These are phyloP conservation scores for Gymnarchus niloticus DNA, from an alignment of 2,113 vertebrate genomes.

Conservation along the genomic window DNA sequence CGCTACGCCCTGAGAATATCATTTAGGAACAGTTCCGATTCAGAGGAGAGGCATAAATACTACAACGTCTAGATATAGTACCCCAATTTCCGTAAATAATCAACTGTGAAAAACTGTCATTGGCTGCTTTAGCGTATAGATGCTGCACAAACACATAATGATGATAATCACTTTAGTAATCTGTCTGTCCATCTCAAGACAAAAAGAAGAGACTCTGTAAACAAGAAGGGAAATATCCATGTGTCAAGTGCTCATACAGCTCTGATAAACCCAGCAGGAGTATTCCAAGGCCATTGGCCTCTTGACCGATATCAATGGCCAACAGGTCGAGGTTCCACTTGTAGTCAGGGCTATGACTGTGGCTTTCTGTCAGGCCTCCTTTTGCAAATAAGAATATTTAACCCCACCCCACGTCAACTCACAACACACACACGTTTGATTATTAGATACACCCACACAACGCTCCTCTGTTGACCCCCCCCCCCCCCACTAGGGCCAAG, in stretches of 20 bases:
- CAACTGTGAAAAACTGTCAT: background rate
- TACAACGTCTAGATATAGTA: background rate
- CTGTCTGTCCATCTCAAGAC: background rate
- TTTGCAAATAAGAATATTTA: no score
- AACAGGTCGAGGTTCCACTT: background rate
- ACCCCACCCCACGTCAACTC: no score
- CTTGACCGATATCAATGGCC: background rate
- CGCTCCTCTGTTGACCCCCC: no score
- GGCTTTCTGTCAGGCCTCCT: no score
- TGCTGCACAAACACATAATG: background rate
- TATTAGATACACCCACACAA: no score
- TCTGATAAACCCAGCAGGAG: background rate
- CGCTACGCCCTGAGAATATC: background rate
- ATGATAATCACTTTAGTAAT: background rate
- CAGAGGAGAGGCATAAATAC: background rate
- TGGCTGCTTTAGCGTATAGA: background rate
- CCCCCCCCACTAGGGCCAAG: no score
- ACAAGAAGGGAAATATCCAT: background rate
- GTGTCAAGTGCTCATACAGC: background rate
- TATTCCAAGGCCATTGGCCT: background rate
- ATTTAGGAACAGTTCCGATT: background rate
- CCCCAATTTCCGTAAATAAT: background rate
- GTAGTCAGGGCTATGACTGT: background rate
- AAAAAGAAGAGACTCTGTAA: slow-evolving; percentile 6
- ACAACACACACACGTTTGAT: no score